Evolutionary conservation across 2,113 vertebrate species (phyloP).

Genomic region (Hucho hucho): DNA sequence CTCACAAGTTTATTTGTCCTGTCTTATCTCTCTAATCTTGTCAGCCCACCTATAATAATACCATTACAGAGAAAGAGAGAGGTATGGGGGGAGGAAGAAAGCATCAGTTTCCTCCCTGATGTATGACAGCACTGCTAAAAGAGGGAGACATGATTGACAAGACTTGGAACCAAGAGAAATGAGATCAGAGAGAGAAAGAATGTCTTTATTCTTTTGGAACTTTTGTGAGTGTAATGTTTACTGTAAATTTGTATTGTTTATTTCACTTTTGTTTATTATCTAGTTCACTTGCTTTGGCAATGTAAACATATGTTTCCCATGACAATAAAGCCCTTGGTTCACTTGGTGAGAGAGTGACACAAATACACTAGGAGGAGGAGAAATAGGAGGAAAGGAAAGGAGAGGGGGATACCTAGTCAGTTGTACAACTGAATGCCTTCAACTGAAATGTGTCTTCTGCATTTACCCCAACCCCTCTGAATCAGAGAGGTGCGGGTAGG

Average conservation of each 20-base stretch:
- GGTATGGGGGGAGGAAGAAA: conserved; percentile 9
- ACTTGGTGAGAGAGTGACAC: conserved; percentile 9
- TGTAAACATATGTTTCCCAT: no score
- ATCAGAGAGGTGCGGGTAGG: no score
- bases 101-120: conserved; percentile 8
- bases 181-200: neutral
- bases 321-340: neutral
- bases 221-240: no score
- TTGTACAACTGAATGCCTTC: no score
- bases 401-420: neutral
- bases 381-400: conserved; percentile 17
- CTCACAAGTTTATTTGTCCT: neutral
- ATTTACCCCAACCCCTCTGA: no score
- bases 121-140: conserved; percentile 14
- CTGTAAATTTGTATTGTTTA: no score
- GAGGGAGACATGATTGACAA: conserved; percentile 10
- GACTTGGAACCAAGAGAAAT: neutral
- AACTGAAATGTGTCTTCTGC: no score
- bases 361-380: neutral
- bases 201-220: no score
- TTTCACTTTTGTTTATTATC: no score
- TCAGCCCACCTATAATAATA: neutral
- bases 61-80: conserved; percentile 6
- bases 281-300: no score
- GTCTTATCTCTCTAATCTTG: neutral